Base-by-base conservation (phyloP, 2,888 invertebrate genomes). In the Diplolepis rosae region DNA sequence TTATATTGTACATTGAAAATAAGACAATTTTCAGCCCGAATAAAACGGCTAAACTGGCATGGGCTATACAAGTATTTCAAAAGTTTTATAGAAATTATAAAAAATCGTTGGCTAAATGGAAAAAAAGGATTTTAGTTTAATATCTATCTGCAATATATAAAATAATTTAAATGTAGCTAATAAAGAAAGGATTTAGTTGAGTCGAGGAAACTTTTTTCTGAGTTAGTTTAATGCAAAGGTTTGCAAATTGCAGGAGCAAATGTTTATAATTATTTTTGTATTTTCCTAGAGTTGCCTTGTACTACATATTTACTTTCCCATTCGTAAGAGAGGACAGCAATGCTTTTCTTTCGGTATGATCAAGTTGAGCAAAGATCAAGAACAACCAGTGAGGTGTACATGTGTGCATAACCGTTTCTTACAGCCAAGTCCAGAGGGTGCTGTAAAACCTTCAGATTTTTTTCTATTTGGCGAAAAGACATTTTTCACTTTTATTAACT, bases 291-390 rank as follows among this genome's bases (percentile, higher is more conserved):
- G 66, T 80, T 73, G 70, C 80, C 80, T 80, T 80, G 80, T 79
- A 66, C 77, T 73, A n/a, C n/a, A n/a, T n/a, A 79, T 75, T 79
- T 77, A 78, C 76, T 76, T 79, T 78, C 69, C 68, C 73, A 68
- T 79, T 79, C 68, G 66, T 69, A 30, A 68, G 70, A 65, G 70
- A 73, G 65, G 73, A 73, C 65, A 56, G 51, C 24, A 48, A 52
- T 52, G 56, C 65, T 75, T 77, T 77, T 77, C 72, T 79, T 79
- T 77, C 65, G 66, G 66, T 54, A 11, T 69, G 50, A 61, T 48
- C 65, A 74, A 70, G 68, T 69, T 66, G 78, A 79, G 68, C 82
- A 84, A 82, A 83, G 82, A 84, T 84, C 84, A 83, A 82, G 80
- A 81, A 75, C 80, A 75, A 77, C 80, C 75, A 68, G 79, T 80